phyloP scores from a whole-genome alignment of 2,797 vertebrate species.

The Nasua narica region DNA sequence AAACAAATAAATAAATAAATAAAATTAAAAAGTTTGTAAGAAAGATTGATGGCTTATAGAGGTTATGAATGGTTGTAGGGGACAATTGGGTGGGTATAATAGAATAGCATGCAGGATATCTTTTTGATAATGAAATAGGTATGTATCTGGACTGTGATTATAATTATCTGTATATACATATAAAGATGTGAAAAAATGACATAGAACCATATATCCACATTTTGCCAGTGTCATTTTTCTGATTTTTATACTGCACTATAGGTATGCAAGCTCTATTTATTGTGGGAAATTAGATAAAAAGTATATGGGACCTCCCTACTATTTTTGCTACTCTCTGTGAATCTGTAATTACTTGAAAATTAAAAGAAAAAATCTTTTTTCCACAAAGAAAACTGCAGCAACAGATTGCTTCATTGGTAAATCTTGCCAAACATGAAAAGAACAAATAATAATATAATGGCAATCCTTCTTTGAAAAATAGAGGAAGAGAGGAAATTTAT shows the following conservation, averaged over 20 bases:
- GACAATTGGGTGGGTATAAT: not conserved
- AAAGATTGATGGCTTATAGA: not conserved
- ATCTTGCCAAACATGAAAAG: not conserved
- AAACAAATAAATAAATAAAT: too few relatives aligned
- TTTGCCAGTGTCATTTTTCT: not conserved
- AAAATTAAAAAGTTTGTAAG: not conserved
- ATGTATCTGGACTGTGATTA: not conserved
- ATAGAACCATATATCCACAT: not conserved
- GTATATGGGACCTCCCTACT: not conserved
- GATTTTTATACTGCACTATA: not conserved
- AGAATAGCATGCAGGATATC: not conserved
- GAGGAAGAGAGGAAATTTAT: not conserved
- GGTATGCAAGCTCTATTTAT: not conserved
- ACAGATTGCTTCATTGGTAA: not conserved
- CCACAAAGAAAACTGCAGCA: not conserved
- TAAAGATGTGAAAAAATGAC: not conserved
- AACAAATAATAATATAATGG: not conserved
- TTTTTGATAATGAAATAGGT: not conserved
- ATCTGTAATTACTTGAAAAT: not conserved
- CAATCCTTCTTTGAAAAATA: not conserved
- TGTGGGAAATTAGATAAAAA: not conserved
- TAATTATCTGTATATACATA: not conserved
- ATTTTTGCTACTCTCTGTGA: not conserved
- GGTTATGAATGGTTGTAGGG: not conserved
- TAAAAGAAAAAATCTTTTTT: not conserved